These are phyloP conservation scores for Beroe ovata DNA, from an alignment of 37 sponge, comb jelly and placozoan genomes.

Conservation along the genomic window DNA sequence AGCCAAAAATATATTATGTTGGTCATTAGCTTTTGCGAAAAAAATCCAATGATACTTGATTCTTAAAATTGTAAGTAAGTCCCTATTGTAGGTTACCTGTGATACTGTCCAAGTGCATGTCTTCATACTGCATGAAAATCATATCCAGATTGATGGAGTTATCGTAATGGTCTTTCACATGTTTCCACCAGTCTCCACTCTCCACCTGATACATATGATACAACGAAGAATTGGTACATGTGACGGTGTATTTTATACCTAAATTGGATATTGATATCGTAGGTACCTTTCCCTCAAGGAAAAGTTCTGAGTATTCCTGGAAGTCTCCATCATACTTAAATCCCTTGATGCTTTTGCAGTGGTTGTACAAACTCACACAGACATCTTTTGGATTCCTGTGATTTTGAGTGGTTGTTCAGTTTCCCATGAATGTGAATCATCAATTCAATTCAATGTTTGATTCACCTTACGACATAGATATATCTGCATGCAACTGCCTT, in stretches of 20 bases:
- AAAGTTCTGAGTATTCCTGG: slow-evolving; percentile 10
- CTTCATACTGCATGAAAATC: slow-evolving; percentile 56
- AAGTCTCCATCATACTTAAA: slow-evolving; percentile 37
- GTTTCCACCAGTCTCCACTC: slow-evolving; percentile 60
- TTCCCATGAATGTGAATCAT: no score
- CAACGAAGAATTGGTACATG: no score
- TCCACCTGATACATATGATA: no score
- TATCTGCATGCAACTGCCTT: slow-evolving; percentile 9
- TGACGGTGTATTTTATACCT: no score
- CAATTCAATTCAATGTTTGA: no score
- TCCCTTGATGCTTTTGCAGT: slow-evolving; percentile 28
- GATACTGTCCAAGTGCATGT: slow-evolving; percentile 43
- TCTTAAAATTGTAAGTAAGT: no score
- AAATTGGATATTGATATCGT: no score
- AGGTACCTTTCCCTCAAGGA: slow-evolving; percentile 29
- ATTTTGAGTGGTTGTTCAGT: no score
- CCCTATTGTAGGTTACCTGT: no score
- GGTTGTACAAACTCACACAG: slow-evolving; percentile 49
- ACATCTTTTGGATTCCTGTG: slow-evolving; percentile 55
- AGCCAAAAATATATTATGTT: no score
- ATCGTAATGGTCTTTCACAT: slow-evolving; percentile 12
- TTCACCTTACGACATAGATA: slow-evolving; percentile 41
- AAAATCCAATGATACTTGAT: no score
- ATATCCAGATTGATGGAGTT: slow-evolving; percentile 19
- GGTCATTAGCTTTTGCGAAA: no score